Percentiles rank a stretch among this genome's conserved stretches.
phyloP scores from a whole-genome alignment of 2,797 vertebrate genomes.

The Myotis vivesi region DNA sequence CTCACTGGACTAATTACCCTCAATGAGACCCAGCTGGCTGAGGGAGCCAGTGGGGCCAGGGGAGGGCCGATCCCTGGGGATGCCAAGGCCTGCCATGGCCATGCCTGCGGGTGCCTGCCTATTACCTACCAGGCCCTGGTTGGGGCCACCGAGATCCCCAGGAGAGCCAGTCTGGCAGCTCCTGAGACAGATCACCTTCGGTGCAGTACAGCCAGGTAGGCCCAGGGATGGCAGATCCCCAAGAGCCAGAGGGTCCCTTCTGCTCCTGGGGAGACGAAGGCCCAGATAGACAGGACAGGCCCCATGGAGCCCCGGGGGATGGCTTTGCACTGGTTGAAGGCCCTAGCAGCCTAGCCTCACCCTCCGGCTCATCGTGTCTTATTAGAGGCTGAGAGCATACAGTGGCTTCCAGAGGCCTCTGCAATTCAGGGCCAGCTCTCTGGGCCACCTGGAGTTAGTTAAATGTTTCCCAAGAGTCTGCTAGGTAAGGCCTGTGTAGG shows the following conservation, averaged over 20 bases:
- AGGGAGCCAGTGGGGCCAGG: background rate
- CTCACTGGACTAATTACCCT: constrained; percentile 52
- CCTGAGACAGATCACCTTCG: background rate
- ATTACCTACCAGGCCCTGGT: background rate
- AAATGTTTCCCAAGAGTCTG: background rate
- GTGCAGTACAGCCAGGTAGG: background rate
- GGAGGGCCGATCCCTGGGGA: background rate
- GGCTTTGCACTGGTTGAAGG: background rate
- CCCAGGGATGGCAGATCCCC: background rate
- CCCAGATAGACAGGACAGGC: background rate
- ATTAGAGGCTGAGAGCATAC: background rate
- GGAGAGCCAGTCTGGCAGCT: background rate
- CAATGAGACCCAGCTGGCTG: constrained; percentile 70
- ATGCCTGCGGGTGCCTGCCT: background rate
- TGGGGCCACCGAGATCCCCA: background rate
- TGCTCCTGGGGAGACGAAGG: background rate
- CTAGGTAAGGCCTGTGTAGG: background rate
- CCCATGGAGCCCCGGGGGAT: fast-evolving
- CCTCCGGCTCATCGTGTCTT: background rate
- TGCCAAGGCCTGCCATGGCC: background rate
- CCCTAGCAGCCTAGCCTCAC: too few relatives aligned
- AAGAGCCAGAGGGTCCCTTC: background rate
- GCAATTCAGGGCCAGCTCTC: background rate
- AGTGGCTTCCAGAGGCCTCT: background rate
- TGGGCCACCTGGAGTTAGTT: background rate